These are phyloP conservation scores for Lonchura striata DNA, from an alignment of 2,113 vertebrate genomes.

Conservation along the genomic window DNA sequence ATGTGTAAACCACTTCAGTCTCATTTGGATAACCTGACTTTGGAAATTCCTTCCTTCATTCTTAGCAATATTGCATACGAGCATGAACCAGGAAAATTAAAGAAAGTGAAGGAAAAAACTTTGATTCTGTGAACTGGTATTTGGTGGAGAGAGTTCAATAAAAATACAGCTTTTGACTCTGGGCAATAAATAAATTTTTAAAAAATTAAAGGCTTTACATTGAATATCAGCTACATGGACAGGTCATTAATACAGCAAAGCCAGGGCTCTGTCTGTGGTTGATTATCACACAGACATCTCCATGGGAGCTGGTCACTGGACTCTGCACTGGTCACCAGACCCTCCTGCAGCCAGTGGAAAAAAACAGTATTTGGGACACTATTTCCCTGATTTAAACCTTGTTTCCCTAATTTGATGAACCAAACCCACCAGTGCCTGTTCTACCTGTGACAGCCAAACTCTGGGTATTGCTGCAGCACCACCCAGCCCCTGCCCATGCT, in stretches of 20 bases:
- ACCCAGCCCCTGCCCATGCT: not conserved
- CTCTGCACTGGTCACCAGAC: not conserved
- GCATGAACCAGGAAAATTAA: not conserved
- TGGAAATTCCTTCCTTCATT: not conserved
- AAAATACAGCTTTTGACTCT: not conserved
- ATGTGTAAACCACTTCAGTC: not conserved
- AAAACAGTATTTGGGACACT: not conserved
- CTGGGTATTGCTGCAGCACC: not conserved
- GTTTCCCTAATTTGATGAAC: not conserved
- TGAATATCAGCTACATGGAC: not conserved
- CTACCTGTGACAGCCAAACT: not conserved
- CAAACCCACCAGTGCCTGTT: not conserved
- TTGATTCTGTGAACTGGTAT: not conserved
- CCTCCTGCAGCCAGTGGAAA: not conserved
- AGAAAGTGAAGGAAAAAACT: not conserved
- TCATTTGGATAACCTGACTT: not conserved
- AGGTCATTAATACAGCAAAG: not conserved
- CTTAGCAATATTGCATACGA: fast-evolving
- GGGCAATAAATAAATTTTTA: not conserved
- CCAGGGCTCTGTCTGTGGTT: not conserved
- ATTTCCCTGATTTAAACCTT: not conserved
- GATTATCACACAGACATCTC: not conserved
- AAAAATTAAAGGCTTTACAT: not conserved
- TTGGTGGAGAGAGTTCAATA: not conserved
- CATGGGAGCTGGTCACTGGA: not conserved